Base-by-base conservation (phyloP, 2,888 invertebrate species). In the Exocentrus adspersus region DNA sequence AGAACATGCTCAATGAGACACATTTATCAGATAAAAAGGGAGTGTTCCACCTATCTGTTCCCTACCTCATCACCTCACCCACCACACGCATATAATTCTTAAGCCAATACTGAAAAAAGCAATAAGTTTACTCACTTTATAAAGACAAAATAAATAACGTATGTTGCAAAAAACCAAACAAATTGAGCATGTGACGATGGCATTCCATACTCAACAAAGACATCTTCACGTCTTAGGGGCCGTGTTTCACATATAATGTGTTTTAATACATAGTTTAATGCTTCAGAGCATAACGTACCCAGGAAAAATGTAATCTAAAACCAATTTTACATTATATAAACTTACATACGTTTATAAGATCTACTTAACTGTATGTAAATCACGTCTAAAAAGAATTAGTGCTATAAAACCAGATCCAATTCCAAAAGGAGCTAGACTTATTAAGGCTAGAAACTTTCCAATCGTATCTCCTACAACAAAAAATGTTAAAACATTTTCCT, bases 151-250 rank as follows among this genome's bases (percentile, higher is more conserved):
- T 93, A 90, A 69, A 91, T 86, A 71, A 93, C 88, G 83, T 95
- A 96, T 53, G 89, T 87, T 70, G 93, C 89, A 83, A 95, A 94
- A 83, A 95, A 96, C 92, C 94, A 94, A 85, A 93, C 90, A 81
- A 94, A 93, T 84, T 95, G 95, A 74, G 95, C 88, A 86, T 96
- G 96, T 67, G 92, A 91, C 28, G 95, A 95, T 59, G 95, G 96
- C 95, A 95, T 95, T 74, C 92, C 93, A 86, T 91, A 93, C 83
- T 93, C 92, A 75, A 88, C 89, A 75, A 90, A 90, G 58, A 90
- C 81, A 76, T 87, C 85, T 65, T 88, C 87, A 77, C 92, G 85
- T 68, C 85, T 84, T 73, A 91, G 79, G 54, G 96, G 96, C 78
- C 95, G 86, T 51, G 89, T 86, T 84, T 95, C 93, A 81, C 90